Percentiles rank a stretch among this genome's conserved stretches.
Evolutionary conservation across 2,888 invertebrate species (phyloP).

Genomic region (Meteorus cinctellus): DNA sequence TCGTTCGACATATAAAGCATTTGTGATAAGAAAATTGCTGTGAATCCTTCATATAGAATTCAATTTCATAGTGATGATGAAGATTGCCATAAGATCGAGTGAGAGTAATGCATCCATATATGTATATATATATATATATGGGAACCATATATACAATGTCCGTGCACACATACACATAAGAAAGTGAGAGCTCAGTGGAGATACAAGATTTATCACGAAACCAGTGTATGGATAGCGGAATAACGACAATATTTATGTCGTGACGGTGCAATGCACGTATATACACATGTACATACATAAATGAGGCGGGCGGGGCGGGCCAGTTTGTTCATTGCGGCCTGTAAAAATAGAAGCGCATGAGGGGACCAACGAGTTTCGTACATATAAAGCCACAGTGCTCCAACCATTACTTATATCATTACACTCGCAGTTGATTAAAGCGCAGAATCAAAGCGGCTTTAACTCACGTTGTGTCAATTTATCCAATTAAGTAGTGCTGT

Average conservation of each 20-base stretch:
- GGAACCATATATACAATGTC: not conserved
- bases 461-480: slow-evolving; percentile 11
- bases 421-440: slow-evolving; percentile 32
- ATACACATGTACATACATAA: not conserved
- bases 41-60: not conserved
- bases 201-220: slow-evolving; percentile 10
- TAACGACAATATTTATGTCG: slow-evolving; percentile 10
- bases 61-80: not conserved
- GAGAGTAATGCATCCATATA: slow-evolving; percentile 7
- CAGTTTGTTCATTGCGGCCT: slow-evolving; percentile 19
- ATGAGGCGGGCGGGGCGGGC: slow-evolving; percentile 1
- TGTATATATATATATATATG: not conserved
- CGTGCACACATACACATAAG: not conserved
- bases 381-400: slow-evolving; percentile 55
- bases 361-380: slow-evolving; percentile 56
- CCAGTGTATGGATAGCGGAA: not conserved
- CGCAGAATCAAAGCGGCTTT: slow-evolving; percentile 26
- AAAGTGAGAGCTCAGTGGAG: not conserved
- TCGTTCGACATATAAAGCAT: no score
- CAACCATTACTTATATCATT: slow-evolving; percentile 34
- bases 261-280: slow-evolving; percentile 6
- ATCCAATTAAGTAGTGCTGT: not conserved
- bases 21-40: no score
- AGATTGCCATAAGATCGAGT: not conserved
- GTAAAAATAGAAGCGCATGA: slow-evolving; percentile 61